Evolutionary conservation across 2,888 invertebrate species (phyloP).

Genomic region (Odontocolon sp.): DNA sequence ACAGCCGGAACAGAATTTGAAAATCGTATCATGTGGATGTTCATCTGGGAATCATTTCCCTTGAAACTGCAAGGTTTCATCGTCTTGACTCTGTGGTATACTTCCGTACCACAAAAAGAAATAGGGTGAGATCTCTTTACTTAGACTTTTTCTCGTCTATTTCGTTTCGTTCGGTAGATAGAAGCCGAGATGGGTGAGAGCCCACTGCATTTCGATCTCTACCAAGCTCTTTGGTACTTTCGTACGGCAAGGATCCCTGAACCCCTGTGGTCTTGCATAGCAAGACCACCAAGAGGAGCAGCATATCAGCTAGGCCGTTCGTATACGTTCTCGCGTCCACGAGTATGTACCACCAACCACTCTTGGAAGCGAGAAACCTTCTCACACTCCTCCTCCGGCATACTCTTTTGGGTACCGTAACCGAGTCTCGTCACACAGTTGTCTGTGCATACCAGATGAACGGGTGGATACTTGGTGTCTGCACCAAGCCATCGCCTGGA

Average conservation of each 20-base stretch:
- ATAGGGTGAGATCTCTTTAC: not conserved
- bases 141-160: not conserved
- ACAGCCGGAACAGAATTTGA: not conserved
- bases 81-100: not conserved
- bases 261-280: conserved; percentile 66
- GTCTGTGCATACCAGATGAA: conserved; percentile 77
- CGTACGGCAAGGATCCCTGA: conserved; percentile 29
- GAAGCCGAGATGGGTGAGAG: not conserved
- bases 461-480: conserved; percentile 65
- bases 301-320: not conserved
- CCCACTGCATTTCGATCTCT: not conserved
- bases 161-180: conserved; percentile 3
- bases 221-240: conserved; percentile 19
- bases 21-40: not conserved
- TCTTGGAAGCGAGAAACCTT: not conserved
- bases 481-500: conserved; percentile 57
- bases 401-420: conserved; percentile 71
- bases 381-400: conserved; percentile 15
- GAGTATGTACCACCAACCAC: conserved; percentile 7
- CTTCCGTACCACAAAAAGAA: not conserved
- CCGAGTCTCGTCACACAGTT: conserved; percentile 78
- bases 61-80: not conserved
- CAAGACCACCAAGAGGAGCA: conserved; percentile 54
- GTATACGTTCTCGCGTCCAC: not conserved
- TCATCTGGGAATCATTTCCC: conserved; percentile 11